These are phyloP conservation scores for Odontamblyopus rebecca DNA, from an alignment of 2,797 vertebrate species.

Conservation along the genomic window DNA sequence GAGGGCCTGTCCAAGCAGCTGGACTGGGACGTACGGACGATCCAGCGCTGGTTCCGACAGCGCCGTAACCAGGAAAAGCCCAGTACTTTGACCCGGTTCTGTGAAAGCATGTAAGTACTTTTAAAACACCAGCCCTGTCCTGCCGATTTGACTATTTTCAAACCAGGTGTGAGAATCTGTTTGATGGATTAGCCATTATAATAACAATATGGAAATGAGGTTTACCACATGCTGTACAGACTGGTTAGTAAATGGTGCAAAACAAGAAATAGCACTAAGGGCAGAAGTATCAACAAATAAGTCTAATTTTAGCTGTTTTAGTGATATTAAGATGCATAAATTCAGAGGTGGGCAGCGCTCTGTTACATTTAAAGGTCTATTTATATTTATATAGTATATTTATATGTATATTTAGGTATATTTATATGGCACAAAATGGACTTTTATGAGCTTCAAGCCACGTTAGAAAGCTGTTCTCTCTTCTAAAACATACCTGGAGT, in stretches of 20 bases:
- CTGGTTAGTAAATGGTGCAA: neutral
- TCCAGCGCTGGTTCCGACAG: constrained; percentile 97
- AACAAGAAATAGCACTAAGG: neutral
- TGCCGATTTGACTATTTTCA: constrained; percentile 23
- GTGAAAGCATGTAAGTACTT: constrained; percentile 95
- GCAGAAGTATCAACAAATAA: neutral
- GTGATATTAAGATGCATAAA: too few relatives aligned
- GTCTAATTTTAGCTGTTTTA: too few relatives aligned
- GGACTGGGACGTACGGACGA: constrained; percentile 97
- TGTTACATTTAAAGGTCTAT: too few relatives aligned
- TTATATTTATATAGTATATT: too few relatives aligned
- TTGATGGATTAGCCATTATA: constrained; percentile 21
- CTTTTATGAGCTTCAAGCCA: too few relatives aligned
- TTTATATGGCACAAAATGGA: too few relatives aligned
- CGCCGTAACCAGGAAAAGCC: constrained; percentile 98
- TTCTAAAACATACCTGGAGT: too few relatives aligned
- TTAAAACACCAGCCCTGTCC: neutral
- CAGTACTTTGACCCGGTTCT: constrained; percentile 93
- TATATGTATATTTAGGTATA: too few relatives aligned
- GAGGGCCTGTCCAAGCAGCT: constrained; percentile 98
- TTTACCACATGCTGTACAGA: neutral
- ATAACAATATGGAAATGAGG: constrained; percentile 18
- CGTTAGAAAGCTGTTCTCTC: too few relatives aligned
- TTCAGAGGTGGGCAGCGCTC: too few relatives aligned
- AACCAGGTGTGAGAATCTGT: constrained; percentile 19